phyloP scores from a whole-genome alignment of 2,113 vertebrate genomes.

The Aythya baeri region DNA sequence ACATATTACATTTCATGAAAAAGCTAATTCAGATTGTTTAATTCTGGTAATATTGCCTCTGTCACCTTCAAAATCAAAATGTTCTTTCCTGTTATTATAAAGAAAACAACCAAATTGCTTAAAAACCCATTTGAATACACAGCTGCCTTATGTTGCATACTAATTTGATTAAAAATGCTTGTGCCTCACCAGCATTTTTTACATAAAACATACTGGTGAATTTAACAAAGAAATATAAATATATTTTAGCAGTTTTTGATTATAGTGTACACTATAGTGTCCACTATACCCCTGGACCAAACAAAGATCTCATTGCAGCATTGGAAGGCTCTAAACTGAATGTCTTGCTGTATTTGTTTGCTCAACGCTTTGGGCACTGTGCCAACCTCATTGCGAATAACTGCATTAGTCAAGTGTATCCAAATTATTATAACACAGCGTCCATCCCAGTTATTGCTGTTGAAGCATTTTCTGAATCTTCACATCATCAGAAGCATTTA shows the following conservation, averaged over 20 bases:
- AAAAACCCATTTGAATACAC: constrained; percentile 90
- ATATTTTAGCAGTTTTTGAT: constrained; percentile 44
- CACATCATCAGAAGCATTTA: constrained; percentile 69
- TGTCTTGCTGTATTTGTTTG: constrained; percentile 79
- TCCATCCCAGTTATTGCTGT: constrained; percentile 83
- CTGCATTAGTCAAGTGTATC: constrained; percentile 89
- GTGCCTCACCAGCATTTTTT: constrained; percentile 81
- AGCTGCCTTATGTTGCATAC: constrained; percentile 89
- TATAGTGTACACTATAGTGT: neutral
- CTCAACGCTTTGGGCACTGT: constrained; percentile 82
- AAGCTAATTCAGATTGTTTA: constrained; percentile 91
- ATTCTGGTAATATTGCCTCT: constrained; percentile 91
- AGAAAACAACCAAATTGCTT: constrained; percentile 90
- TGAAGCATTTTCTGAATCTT: constrained; percentile 80
- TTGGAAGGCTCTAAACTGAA: constrained; percentile 72
- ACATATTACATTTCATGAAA: constrained; percentile 91
- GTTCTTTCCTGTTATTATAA: constrained; percentile 90
- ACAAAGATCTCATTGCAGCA: constrained; percentile 60
- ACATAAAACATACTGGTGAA: constrained; percentile 76
- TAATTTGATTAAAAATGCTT: constrained; percentile 87
- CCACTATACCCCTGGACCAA: constrained; percentile 62
- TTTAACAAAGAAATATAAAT: constrained; percentile 77
- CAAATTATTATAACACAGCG: constrained; percentile 86
- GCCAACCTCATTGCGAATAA: constrained; percentile 86
- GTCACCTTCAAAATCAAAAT: constrained; percentile 92